Conservation (phyloP, 2,888 invertebrate species). For the Dorcus parallelipipedus region DNA sequence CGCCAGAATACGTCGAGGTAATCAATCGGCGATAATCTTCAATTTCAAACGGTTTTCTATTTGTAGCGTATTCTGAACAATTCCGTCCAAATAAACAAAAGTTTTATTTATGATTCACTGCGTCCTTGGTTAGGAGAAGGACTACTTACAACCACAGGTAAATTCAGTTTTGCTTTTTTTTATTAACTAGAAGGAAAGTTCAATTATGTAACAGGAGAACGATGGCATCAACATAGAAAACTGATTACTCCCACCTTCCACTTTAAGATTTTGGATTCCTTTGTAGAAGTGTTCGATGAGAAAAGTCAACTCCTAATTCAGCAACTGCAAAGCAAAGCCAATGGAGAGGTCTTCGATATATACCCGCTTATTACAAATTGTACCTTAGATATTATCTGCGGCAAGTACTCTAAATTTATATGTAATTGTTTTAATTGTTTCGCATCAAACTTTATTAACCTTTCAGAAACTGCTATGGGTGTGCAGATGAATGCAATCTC, state of each 20-base stretch:
- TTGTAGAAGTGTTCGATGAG: slow-evolving; percentile 34
- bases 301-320: slow-evolving; percentile 31
- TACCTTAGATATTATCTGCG: slow-evolving; percentile 39
- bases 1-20: neutral
- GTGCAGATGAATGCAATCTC: slow-evolving; percentile 47
- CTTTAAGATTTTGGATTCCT: slow-evolving; percentile 36
- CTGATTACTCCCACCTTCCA: slow-evolving; percentile 39
- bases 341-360: slow-evolving; percentile 35
- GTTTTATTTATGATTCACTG: neutral
- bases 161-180: neutral
- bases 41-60: too few species aligned
- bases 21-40: neutral
- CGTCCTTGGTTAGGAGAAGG: slow-evolving; percentile 11
- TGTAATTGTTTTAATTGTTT: too few species aligned
- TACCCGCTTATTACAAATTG: slow-evolving; percentile 36
- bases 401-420: slow-evolving; percentile 24
- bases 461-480: slow-evolving; percentile 60
- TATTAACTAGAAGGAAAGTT: neutral
- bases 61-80: slow-evolving; percentile 5
- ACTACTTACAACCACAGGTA: slow-evolving; percentile 9
- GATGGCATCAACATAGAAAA: slow-evolving; percentile 34
- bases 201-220: slow-evolving; percentile 5
- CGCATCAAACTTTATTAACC: neutral
- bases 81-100: slow-evolving; percentile 6
- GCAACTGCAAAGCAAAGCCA: slow-evolving; percentile 23